phyloP scores from a whole-genome alignment of 2,113 vertebrate species.

The Oxyura jamaicensis region DNA sequence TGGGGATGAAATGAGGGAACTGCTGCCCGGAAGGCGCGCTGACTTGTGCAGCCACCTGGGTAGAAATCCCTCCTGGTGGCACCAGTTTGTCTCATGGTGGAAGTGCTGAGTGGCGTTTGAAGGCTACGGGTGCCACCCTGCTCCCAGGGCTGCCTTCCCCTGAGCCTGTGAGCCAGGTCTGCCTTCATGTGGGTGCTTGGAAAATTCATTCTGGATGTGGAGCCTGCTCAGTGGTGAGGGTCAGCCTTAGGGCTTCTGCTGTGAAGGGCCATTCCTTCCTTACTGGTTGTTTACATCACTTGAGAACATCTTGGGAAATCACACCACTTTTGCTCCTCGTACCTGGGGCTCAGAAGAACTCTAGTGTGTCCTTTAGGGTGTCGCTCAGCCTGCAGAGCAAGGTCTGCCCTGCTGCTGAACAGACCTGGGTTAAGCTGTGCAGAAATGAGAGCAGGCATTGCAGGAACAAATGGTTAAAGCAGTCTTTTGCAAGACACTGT shows the following conservation, averaged over 20 bases:
- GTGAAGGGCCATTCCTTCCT: background rate
- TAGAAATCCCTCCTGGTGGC: background rate
- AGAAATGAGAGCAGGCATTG: background rate
- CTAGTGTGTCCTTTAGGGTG: background rate
- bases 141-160: background rate
- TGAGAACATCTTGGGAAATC: background rate
- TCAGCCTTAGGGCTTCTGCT: background rate
- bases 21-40: background rate
- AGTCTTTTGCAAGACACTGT: background rate
- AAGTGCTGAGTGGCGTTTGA: background rate
- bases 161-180: background rate
- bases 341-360: background rate
- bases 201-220: background rate
- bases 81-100: background rate
- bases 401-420: background rate
- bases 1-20: background rate
- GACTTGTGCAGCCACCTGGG: background rate
- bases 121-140: background rate
- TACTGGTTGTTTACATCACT: background rate
- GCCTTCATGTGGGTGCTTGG: background rate
- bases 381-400: background rate
- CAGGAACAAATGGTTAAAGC: background rate
- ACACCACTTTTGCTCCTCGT: background rate
- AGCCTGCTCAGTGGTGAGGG: rapidly evolving
- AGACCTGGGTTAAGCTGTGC: background rate